These are phyloP conservation scores for Vultur gryphus DNA, from an alignment of 2,797 vertebrate species.

Conservation along the genomic window DNA sequence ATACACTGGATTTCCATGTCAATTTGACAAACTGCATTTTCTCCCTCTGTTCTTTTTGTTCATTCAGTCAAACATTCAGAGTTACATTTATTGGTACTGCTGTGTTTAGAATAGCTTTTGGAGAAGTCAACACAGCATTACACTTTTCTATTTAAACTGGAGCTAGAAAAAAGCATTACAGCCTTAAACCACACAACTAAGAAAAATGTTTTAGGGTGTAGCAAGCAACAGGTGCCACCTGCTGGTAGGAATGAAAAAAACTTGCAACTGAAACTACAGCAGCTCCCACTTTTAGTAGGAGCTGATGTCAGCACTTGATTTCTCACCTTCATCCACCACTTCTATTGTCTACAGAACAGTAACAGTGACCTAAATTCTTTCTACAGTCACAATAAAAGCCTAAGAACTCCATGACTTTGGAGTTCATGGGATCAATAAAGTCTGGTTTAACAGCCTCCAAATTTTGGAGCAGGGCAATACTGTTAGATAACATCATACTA, in stretches of 20 bases:
- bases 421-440: not conserved
- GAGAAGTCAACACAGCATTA: not conserved
- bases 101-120: not conserved
- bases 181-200: not conserved
- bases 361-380: not conserved
- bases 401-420: not conserved
- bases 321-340: not conserved
- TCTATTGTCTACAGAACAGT: not conserved
- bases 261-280: not conserved
- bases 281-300: not conserved
- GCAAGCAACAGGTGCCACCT: not conserved
- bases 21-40: not conserved
- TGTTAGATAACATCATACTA: not conserved
- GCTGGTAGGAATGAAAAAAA: not conserved
- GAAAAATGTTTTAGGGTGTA: not conserved
- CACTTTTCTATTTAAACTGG: not conserved
- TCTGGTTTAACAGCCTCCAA: not conserved
- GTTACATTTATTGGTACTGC: not conserved
- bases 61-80: not conserved
- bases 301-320: not conserved
- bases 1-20: not conserved
- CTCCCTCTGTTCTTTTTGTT: not conserved
- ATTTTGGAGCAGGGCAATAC: not conserved
- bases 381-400: not conserved
- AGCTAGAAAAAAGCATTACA: not conserved